Percentiles rank a stretch among this genome's conserved stretches.
These are phyloP conservation scores for Eurois occulta DNA, from an alignment of 2,888 invertebrate species.

Conservation along the genomic window DNA sequence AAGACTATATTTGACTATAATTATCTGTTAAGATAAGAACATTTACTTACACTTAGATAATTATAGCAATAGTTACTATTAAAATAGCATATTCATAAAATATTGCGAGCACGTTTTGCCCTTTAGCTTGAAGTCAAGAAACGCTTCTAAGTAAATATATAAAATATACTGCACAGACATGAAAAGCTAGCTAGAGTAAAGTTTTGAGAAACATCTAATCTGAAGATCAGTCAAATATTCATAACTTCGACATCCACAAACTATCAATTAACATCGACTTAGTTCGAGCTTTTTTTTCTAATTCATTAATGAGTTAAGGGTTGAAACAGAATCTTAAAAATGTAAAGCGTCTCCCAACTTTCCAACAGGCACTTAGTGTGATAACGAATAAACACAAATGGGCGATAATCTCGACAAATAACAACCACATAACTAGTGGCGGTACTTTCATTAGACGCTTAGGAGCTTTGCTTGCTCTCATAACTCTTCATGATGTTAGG, in stretches of 20 bases:
- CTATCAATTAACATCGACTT: constrained; percentile 15
- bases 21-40: constrained; percentile 37
- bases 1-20: constrained; percentile 41
- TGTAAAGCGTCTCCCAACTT: constrained; percentile 62
- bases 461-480: neutral
- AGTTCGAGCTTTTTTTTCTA: constrained; percentile 17
- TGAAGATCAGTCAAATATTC: constrained; percentile 82
- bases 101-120: neutral
- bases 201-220: constrained; percentile 73
- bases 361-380: constrained; percentile 77
- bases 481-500: neutral
- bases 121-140: constrained; percentile 40
- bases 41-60: constrained; percentile 35
- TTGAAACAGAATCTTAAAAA: constrained; percentile 36
- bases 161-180: constrained; percentile 63
- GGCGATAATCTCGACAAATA: constrained; percentile 30
- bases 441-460: neutral
- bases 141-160: constrained; percentile 30
- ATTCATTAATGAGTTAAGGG: neutral
- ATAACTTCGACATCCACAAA: constrained; percentile 52
- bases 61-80: constrained; percentile 48
- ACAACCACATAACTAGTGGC: neutral
- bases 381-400: constrained; percentile 58
- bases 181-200: constrained; percentile 73
- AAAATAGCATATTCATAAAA: constrained; percentile 48